phyloP scores from a whole-genome alignment of 2,113 vertebrate genomes.

The Tapirus terrestris region DNA sequence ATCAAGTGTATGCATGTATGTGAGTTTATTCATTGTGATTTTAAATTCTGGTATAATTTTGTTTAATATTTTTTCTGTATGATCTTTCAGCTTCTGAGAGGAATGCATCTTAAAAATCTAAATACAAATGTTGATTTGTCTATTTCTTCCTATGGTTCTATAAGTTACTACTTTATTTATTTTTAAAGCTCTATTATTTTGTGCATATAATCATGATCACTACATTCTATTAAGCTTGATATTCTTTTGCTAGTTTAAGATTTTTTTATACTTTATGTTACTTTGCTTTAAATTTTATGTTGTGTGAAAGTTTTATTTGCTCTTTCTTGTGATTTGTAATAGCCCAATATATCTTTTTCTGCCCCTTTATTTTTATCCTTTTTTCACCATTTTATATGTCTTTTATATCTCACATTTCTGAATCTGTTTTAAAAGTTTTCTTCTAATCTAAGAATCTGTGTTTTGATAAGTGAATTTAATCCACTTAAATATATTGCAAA shows the following conservation, averaged over 20 bases:
- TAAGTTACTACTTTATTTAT: background rate
- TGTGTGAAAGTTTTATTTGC: background rate
- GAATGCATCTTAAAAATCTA: background rate
- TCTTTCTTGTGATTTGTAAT: background rate
- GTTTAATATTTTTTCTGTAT: background rate
- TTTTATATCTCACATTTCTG: background rate
- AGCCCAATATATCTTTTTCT: background rate
- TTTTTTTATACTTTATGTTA: background rate
- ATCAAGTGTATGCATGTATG: background rate
- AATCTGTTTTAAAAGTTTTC: background rate
- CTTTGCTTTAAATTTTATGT: background rate
- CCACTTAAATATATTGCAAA: background rate
- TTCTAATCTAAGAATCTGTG: background rate
- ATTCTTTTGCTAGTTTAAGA: background rate
- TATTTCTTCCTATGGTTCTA: background rate
- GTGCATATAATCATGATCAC: background rate
- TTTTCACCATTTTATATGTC: background rate
- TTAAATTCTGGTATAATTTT: background rate
- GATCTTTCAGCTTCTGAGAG: background rate
- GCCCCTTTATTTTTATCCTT: background rate
- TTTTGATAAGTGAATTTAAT: background rate
- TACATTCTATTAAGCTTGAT: background rate
- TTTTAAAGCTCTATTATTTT: background rate
- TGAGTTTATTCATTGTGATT: background rate
- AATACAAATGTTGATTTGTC: background rate